phyloP scores from a whole-genome alignment of 2,888 invertebrate species.

The Mechanitis mazaeus region DNA sequence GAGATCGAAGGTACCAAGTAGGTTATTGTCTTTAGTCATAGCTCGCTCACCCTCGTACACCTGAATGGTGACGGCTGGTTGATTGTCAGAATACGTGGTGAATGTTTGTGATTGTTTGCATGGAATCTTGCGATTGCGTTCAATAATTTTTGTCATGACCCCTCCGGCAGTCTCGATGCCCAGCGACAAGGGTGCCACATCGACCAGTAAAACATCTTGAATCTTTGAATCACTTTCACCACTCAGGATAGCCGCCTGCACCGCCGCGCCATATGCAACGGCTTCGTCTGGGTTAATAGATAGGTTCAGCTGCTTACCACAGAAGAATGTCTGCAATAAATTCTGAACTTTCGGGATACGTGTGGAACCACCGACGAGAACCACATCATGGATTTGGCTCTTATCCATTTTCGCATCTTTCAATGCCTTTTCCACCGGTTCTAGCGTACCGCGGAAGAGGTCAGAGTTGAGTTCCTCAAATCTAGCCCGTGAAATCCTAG shows the following conservation, averaged over 20 bases:
- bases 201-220: no score
- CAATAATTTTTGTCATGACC: no score
- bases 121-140: no score
- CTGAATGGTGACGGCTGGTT: conserved; percentile 84
- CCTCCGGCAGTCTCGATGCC: no score
- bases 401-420: conserved; percentile 88
- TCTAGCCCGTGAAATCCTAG: conserved; percentile 82
- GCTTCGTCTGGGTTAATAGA: conserved; percentile 89
- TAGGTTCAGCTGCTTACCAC: conserved; percentile 81
- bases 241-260: conserved; percentile 74
- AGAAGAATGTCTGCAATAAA: conserved; percentile 84
- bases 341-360: conserved; percentile 87
- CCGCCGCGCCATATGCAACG: conserved; percentile 86
- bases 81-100: conserved; percentile 73
- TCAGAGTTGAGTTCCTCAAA: conserved; percentile 86
- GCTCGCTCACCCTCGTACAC: conserved; percentile 87
- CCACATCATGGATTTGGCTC: conserved; percentile 84
- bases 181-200: no score
- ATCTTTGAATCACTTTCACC: no score
- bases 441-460: conserved; percentile 60
- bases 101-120: no score
- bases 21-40: conserved; percentile 88
- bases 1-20: conserved; percentile 79
- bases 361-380: conserved; percentile 89
- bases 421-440: conserved; percentile 85